These are phyloP conservation scores for Mythimna lalbum DNA, from an alignment of 2,888 invertebrate species.

Conservation along the genomic window DNA sequence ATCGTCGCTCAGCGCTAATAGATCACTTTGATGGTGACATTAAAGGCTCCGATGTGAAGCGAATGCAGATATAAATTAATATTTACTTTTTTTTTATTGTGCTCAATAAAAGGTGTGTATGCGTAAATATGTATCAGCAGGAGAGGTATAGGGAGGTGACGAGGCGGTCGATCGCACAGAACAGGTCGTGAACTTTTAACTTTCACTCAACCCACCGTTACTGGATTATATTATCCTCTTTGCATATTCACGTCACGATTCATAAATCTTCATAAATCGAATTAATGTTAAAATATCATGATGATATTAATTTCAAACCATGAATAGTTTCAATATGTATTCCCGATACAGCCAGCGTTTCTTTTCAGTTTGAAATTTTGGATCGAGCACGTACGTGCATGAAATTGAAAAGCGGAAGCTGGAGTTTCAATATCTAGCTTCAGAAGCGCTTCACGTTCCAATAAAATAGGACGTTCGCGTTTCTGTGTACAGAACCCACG, in stretches of 20 bases:
- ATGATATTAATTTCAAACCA: slow-evolving; percentile 17
- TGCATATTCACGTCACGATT: slow-evolving; percentile 53
- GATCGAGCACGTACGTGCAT: slow-evolving; percentile 25
- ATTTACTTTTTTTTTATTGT: slow-evolving; percentile 27
- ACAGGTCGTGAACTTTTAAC: slow-evolving; percentile 57
- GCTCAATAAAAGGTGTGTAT: slow-evolving; percentile 23
- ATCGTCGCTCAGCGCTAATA: slow-evolving; percentile 21
- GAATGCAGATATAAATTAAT: slow-evolving; percentile 33
- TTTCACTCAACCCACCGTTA: slow-evolving; percentile 46
- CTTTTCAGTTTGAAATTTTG: slow-evolving; percentile 38
- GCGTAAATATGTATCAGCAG: slow-evolving; percentile 35
- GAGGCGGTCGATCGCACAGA: background rate
- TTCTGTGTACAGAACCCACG: slow-evolving; percentile 26
- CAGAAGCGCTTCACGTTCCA: slow-evolving; percentile 30
- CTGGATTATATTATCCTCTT: slow-evolving; percentile 48
- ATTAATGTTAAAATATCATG: slow-evolving; percentile 23
- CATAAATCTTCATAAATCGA: slow-evolving; percentile 48
- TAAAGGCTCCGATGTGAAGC: slow-evolving; percentile 8
- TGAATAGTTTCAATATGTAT: slow-evolving; percentile 19
- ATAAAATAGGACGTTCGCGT: slow-evolving; percentile 42
- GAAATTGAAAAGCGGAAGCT: slow-evolving; percentile 46
- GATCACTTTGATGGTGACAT: slow-evolving; percentile 28
- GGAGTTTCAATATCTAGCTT: slow-evolving; percentile 41
- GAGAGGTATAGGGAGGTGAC: background rate
- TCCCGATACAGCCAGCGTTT: slow-evolving; percentile 3